These are phyloP conservation scores for Theropithecus gelada DNA, from an alignment of 2,113 vertebrate species.

Conservation along the genomic window DNA sequence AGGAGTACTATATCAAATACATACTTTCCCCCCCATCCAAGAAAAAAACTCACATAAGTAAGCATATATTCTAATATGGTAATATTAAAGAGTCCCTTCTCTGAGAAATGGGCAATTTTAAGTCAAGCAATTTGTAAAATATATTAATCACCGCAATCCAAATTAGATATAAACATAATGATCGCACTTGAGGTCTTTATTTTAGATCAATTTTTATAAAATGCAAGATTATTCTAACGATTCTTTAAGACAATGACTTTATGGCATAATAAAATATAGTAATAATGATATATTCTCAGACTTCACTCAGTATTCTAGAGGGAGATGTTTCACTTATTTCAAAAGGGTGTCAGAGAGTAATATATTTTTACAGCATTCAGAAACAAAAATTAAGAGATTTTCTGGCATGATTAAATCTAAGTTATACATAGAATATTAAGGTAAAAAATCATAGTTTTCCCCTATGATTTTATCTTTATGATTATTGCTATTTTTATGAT, in stretches of 20 bases:
- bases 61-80: not conserved
- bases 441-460: not conserved
- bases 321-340: constrained; percentile 14
- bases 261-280: not conserved
- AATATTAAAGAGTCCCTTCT: constrained; percentile 32
- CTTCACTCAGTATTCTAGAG: not conserved
- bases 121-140: constrained; percentile 18
- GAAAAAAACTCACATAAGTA: constrained; percentile 5
- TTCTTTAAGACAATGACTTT: constrained; percentile 9
- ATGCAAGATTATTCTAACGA: constrained; percentile 1
- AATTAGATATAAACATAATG: not conserved
- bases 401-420: not conserved
- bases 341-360: constrained; percentile 7
- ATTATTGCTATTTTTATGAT: not conserved
- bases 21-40: not conserved
- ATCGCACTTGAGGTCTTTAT: not conserved
- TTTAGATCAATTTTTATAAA: constrained; percentile 40
- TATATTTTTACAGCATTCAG: not conserved
- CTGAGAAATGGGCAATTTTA: not conserved
- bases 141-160: not conserved
- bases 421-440: not conserved
- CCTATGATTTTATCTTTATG: not conserved
- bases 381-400: constrained; percentile 33
- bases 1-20: not conserved
- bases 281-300: not conserved